Conservation (phyloP, 2,797 vertebrate species). For the Calcarius lapponicus region DNA sequence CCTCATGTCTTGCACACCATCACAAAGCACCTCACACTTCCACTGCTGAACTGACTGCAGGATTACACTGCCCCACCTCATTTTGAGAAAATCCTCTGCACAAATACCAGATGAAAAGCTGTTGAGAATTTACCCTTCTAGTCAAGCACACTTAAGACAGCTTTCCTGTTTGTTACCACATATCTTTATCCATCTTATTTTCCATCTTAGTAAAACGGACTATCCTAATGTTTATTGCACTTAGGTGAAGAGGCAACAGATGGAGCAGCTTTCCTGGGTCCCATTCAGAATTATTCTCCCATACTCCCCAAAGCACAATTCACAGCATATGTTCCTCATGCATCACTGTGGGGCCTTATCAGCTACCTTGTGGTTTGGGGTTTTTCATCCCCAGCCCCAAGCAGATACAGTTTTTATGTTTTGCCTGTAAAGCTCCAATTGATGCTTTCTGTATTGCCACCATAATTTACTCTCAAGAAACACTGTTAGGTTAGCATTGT, state of each 20-base stretch:
- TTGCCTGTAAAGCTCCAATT: not conserved
- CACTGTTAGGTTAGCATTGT: not conserved
- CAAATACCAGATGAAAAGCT: slow-evolving; percentile 20
- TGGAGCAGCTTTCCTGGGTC: not conserved
- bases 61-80: not conserved
- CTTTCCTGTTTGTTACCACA: not conserved
- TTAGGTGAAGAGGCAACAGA: not conserved
- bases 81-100: slow-evolving; percentile 14
- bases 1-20: not conserved
- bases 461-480: not conserved
- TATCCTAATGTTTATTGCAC: not conserved
- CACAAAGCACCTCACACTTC: not conserved
- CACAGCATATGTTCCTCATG: not conserved
- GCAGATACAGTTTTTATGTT: not conserved
- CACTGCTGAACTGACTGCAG: not conserved
- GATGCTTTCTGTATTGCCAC: not conserved
- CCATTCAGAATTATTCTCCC: not conserved
- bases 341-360: not conserved
- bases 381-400: not conserved
- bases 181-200: not conserved
- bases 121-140: not conserved
- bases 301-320: not conserved
- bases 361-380: not conserved
- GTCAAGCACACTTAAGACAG: not conserved
- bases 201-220: not conserved